A percentile compares a stretch with the other conserved stretches of the same genome.
Conservation (phyloP, 1,140 invertebrate species). For the Drosophila bifasciata region DNA sequence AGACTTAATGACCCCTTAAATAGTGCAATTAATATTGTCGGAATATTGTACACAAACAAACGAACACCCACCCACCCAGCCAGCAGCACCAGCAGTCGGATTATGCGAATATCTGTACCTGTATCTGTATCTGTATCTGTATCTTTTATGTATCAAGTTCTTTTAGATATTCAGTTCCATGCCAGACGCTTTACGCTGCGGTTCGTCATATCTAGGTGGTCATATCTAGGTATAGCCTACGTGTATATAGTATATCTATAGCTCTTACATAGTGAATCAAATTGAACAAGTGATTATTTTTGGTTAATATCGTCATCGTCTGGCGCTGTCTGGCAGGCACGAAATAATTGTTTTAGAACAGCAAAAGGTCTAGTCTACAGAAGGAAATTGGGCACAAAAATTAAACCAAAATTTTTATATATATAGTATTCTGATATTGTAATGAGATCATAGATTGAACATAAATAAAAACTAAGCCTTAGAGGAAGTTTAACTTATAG, state of each 20-base stretch:
- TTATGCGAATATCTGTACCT: conserved; percentile 6
- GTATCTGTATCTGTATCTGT: too few species aligned
- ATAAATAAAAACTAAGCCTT: too few species aligned
- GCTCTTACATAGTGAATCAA: conserved; percentile 3
- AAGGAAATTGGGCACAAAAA: too few species aligned
- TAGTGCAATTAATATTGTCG: conserved; percentile 26
- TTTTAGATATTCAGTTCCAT: conserved; percentile 14
- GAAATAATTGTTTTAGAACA: conserved; percentile 32
- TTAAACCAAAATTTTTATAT: too few species aligned
- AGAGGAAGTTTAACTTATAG: too few species aligned
- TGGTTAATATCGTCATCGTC: conserved; percentile 56
- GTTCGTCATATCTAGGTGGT: conserved; percentile 25
- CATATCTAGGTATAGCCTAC: background rate
- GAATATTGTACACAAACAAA: conserved; percentile 12
- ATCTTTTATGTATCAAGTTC: conserved; percentile 1
- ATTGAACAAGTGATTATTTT: conserved; percentile 55
- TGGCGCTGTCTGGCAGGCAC: conserved; percentile 29
- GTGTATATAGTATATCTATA: too few species aligned
- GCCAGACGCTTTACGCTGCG: conserved; percentile 3
- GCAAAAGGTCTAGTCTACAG: background rate
- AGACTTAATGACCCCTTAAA: conserved; percentile 37
- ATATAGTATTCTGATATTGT: too few species aligned
- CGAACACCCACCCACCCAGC: conserved; percentile 14
- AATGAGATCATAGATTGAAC: too few species aligned
- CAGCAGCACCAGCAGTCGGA: background rate